Conservation (phyloP, 2,888 invertebrate genomes). For the Synergus japonicus region DNA sequence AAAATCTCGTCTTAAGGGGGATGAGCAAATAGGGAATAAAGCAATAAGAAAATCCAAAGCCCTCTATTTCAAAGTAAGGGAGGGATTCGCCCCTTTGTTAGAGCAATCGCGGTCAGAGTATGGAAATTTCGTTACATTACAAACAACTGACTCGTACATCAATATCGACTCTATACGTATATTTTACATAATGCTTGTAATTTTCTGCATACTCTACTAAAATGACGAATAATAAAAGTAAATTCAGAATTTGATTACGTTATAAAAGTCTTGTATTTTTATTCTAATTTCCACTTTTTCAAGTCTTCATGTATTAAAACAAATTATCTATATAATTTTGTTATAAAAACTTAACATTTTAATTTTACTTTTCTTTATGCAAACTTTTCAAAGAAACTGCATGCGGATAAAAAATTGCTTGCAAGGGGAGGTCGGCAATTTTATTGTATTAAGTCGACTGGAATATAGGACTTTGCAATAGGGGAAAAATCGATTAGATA, state of each 20-base stretch:
- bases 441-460: background rate
- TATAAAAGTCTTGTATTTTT: background rate
- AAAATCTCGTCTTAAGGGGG: conserved; percentile 9
- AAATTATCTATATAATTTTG: background rate
- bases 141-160: conserved; percentile 7
- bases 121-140: conserved; percentile 24
- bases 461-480: background rate
- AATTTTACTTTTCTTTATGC: background rate
- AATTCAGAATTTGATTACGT: background rate
- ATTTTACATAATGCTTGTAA: conserved; percentile 6
- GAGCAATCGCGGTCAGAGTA: conserved; percentile 14
- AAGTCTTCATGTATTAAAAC: background rate
- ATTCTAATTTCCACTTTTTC: background rate
- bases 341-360: background rate
- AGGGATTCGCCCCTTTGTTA: conserved; percentile 25
- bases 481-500: background rate
- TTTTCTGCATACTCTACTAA: background rate
- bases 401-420: background rate
- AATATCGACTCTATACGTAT: conserved; percentile 1
- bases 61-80: background rate
- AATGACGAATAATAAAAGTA: background rate
- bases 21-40: background rate
- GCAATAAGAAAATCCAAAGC: conserved; percentile 4
- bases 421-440: background rate
- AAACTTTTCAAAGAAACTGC: background rate